A percentile compares a stretch with the other conserved stretches of the same genome.
These are phyloP conservation scores for Microctonus aethiopoides DNA, from an alignment of 2,888 invertebrate genomes.

Conservation along the genomic window DNA sequence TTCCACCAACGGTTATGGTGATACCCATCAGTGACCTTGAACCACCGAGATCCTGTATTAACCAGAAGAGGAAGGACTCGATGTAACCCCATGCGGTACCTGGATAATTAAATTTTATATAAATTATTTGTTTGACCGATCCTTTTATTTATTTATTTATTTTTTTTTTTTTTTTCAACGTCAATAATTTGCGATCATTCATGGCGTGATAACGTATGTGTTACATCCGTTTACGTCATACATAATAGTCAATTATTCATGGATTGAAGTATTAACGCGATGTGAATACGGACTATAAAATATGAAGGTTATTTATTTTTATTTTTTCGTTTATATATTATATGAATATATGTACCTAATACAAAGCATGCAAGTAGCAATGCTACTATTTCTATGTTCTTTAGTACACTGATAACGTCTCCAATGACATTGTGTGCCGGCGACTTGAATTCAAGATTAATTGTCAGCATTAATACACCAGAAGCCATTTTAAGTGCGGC, in stretches of 20 bases:
- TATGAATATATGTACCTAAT: constrained; percentile 70
- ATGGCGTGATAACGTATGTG: constrained; percentile 8
- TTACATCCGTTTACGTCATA: constrained; percentile 32
- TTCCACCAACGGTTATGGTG: constrained; percentile 82
- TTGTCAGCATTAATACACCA: constrained; percentile 76
- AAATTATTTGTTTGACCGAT: no score
- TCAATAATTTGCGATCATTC: constrained; percentile 6
- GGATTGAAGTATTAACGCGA: background rate
- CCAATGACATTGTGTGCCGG: constrained; percentile 78
- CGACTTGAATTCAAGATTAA: constrained; percentile 81
- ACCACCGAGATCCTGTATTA: constrained; percentile 81
- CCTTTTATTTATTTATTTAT: constrained; percentile 5
- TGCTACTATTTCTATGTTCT: constrained; percentile 77
- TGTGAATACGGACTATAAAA: constrained; percentile 11
- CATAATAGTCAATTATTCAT: constrained; percentile 7
- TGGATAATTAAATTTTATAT: constrained; percentile 53
- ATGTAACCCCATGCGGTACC: constrained; percentile 87
- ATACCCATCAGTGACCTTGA: constrained; percentile 83
- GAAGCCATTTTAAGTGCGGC: constrained; percentile 77
- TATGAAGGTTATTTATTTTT: background rate
- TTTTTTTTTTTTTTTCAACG: constrained; percentile 1
- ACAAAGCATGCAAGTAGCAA: constrained; percentile 79
- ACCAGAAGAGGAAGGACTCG: constrained; percentile 85
- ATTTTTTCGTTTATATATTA: background rate
- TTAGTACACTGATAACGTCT: constrained; percentile 76